Conservation (phyloP, 30 jellyfish, hydroid and myxozoan genomes). For the Aurelia coerulea region DNA sequence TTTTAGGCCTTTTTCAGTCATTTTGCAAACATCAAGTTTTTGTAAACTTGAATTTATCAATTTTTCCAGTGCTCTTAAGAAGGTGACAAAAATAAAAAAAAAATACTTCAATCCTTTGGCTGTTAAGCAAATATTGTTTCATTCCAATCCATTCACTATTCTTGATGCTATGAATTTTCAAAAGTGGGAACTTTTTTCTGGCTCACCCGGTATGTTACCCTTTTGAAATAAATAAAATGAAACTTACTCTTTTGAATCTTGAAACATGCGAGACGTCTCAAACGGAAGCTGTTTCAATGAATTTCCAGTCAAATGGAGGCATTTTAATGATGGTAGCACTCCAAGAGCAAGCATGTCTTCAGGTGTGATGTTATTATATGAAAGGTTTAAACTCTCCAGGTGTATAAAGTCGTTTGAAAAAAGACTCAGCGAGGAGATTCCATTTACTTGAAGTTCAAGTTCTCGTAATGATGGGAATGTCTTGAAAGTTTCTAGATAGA, state of each 20-base stretch:
- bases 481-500: slow-evolving; percentile 42
- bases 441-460: slow-evolving; percentile 60
- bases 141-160: no score
- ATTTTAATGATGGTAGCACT: slow-evolving; percentile 29
- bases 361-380: slow-evolving; percentile 29
- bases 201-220: no score
- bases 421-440: neutral
- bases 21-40: no score
- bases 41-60: no score
- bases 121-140: no score
- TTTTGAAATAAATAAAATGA: no score
- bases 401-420: slow-evolving; percentile 25
- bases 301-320: slow-evolving; percentile 50
- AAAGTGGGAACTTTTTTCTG: no score
- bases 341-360: slow-evolving; percentile 31
- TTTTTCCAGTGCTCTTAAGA: no score
- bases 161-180: no score
- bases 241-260: neutral
- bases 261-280: neutral
- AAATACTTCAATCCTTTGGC: no score
- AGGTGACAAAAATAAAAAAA: no score
- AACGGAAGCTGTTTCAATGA: slow-evolving; percentile 37
- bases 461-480: slow-evolving; percentile 65
- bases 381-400: slow-evolving; percentile 34
- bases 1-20: no score